Evolutionary conservation across 1,140 invertebrate species (phyloP).

Genomic region (Bicyclus anynana): DNA sequence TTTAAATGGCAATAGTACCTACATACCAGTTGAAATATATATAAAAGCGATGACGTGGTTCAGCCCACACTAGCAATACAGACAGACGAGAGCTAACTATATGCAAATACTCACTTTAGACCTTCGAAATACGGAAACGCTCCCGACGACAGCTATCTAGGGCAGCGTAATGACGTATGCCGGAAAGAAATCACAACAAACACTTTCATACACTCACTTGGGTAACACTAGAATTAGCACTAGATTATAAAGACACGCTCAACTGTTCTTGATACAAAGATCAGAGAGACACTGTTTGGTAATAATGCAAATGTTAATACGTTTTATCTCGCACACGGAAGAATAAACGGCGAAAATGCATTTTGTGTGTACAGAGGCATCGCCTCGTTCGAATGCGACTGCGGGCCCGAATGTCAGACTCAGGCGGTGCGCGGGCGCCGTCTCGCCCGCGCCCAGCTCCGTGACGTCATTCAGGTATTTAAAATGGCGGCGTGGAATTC

Average conservation of each 20-base stretch:
- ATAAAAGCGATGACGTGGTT: constrained; percentile 67
- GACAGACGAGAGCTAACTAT: constrained; percentile 41
- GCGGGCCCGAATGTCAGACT: constrained; percentile 58
- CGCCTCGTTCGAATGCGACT: constrained; percentile 60
- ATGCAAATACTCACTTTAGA: constrained; percentile 66
- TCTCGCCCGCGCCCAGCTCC: constrained; percentile 60
- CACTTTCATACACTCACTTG: constrained; percentile 58
- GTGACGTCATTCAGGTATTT: constrained; percentile 73
- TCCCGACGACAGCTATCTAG: constrained; percentile 54
- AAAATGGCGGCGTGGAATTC: constrained; percentile 71
- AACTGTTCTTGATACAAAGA: constrained; percentile 69
- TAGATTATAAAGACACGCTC: constrained; percentile 35
- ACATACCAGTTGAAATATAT: constrained; percentile 6
- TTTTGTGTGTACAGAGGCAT: constrained; percentile 59
- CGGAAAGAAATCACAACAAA: constrained; percentile 67
- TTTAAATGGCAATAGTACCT: background rate
- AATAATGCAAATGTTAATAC: constrained; percentile 30
- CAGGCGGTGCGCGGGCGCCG: constrained; percentile 58
- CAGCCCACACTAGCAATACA: constrained; percentile 41
- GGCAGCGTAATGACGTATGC: constrained; percentile 54
- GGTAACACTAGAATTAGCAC: constrained; percentile 33
- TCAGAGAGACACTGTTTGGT: constrained; percentile 54
- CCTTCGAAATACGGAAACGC: constrained; percentile 50
- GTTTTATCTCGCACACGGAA: constrained; percentile 49
- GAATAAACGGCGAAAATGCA: constrained; percentile 58